A percentile compares a stretch with the other conserved stretches of the same genome.
Conservation (phyloP, 2,797 vertebrate genomes). For the Lindbergichthys nudifrons region DNA sequence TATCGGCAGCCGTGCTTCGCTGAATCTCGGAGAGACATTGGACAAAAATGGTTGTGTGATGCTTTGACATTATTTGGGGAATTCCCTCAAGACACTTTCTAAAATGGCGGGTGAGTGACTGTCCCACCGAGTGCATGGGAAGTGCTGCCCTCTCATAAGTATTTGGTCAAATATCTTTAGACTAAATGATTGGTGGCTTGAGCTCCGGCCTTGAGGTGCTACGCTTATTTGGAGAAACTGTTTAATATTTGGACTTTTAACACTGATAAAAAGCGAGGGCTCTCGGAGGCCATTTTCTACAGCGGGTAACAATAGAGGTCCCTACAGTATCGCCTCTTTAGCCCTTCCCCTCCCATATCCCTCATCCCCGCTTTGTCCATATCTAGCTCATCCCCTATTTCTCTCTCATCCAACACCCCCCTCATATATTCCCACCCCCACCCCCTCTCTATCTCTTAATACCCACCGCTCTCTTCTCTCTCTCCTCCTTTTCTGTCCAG, state of each 20-base stretch:
- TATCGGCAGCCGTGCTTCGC: background rate
- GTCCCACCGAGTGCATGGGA: constrained; percentile 17
- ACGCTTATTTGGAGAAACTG: background rate
- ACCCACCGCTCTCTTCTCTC: constrained; percentile 65
- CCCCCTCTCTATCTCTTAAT: constrained; percentile 77
- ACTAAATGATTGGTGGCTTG: constrained; percentile 6
- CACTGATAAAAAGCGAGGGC: constrained; percentile 17
- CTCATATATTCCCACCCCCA: constrained; percentile 69
- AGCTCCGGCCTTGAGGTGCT: constrained; percentile 14
- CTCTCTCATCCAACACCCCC: constrained; percentile 76
- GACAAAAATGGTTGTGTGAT: constrained; percentile 4
- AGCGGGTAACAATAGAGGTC: constrained; percentile 58
- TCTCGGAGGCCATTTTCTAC: constrained; percentile 59
- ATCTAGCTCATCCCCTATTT: constrained; percentile 79
- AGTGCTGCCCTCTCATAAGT: constrained; percentile 20
- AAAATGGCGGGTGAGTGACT: constrained; percentile 54
- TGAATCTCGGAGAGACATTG: background rate
- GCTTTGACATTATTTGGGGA: constrained; percentile 41
- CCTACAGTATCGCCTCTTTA: constrained; percentile 57
- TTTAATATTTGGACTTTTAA: constrained; percentile 40
- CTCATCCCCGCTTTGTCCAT: constrained; percentile 80
- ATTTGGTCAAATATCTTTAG: constrained; percentile 8
- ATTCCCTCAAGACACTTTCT: constrained; percentile 58
- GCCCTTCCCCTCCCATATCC: constrained; percentile 69
- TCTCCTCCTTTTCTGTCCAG: constrained; percentile 83